Percentiles rank a stretch among this genome's conserved stretches.
These are phyloP conservation scores for Dusona sp. DNA, from an alignment of 2,888 invertebrate species.

Conservation along the genomic window DNA sequence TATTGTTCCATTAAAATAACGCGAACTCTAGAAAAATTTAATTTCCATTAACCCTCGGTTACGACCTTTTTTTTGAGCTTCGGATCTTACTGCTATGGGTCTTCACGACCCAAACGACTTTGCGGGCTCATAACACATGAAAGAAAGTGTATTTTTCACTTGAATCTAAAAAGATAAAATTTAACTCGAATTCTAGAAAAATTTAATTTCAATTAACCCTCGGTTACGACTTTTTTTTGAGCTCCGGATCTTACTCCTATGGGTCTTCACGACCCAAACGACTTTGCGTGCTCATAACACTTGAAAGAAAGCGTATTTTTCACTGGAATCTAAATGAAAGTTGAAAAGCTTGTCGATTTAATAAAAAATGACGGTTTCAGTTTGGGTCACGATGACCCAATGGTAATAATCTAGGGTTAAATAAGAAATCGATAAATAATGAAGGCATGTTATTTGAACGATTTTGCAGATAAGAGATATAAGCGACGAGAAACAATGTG, in stretches of 20 bases:
- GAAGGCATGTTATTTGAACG: neutral
- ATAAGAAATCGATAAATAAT: neutral
- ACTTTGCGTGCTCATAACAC: neutral
- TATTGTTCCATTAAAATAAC: no score
- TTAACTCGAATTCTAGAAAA: neutral
- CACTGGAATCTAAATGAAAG: neutral
- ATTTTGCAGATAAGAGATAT: constrained; percentile 90
- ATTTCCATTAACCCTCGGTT: neutral
- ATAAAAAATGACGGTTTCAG: neutral
- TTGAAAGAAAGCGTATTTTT: neutral
- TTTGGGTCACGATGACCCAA: neutral
- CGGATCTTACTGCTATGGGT: neutral
- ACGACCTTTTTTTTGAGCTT: neutral
- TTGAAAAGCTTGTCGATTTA: neutral
- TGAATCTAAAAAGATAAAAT: no score
- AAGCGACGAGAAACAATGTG: constrained; percentile 93
- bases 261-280: neutral
- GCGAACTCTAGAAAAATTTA: neutral
- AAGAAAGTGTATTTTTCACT: neutral
- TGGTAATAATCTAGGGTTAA: neutral
- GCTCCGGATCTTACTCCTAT: neutral
- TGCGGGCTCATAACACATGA: neutral
- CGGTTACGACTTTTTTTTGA: neutral
- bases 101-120: neutral
- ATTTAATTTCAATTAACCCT: neutral